Base-by-base conservation (phyloP, 2,888 invertebrate genomes). In the Phyllotreta cruciferae region DNA sequence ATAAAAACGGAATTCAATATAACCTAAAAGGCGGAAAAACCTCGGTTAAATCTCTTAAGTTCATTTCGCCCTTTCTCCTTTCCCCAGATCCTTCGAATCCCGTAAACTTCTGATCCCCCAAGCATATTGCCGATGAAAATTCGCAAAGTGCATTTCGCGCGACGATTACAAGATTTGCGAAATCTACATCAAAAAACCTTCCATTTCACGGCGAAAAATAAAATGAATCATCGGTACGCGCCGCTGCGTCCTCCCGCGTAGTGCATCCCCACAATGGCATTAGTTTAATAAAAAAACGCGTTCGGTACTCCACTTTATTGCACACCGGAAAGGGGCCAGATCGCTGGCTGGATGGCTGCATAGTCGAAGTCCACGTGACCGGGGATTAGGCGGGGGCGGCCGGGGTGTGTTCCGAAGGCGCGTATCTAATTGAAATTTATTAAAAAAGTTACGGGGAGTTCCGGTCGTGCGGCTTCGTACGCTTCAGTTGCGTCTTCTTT, bases 391-490 rank as follows among this genome's bases (percentile, higher is more conserved):
- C 61, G 68, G 56, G 55, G 56, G 52, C 34, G 55, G 64, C 47
- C 61, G 56, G 66, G 47, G 62, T 39, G 64, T 56, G 56, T 62
- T 60, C 63, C 52, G 64, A 56, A 65, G 66, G 64, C 66, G 63
- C 67, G 68, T 64, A 58, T 64, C 64, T 64, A 68, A 72, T 68
- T 69, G 65, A 71, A 72, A 73, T 73, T 71, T 71, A 71, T 73
- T 71, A 71, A 73, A 73, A 70, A 73, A 70, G 68, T 70, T 70
- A 69, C 68, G 67, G 66, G 56, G 52, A 62, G 60, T 68, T 68
- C 58, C 50, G 50, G 47, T 57, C 52, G 52, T 52, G 52, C 52
- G 52, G 52, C 37, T 52, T 52, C 6, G 52, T 38, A 52, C 52
- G 38, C 52, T 52, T 35, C 52, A 52, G 52, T 52, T 34, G 38